These are phyloP conservation scores for Mus caroli DNA, from an alignment of 2,797 vertebrate genomes.

Conservation along the genomic window DNA sequence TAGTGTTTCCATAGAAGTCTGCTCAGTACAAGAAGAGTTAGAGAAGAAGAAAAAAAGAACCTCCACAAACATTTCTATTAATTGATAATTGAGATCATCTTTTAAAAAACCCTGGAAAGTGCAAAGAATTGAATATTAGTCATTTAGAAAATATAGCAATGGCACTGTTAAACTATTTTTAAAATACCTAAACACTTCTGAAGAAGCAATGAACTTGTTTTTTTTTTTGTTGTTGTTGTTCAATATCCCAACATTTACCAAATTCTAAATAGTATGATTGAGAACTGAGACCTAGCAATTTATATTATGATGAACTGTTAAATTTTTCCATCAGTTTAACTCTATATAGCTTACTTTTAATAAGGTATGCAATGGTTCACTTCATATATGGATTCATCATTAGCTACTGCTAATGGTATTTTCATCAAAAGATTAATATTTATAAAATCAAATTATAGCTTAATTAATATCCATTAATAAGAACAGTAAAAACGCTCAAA, in stretches of 20 bases:
- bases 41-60: neutral
- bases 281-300: constrained; percentile 14
- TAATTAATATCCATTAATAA: constrained; percentile 77
- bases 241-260: constrained; percentile 42
- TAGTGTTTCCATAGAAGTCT: neutral
- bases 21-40: neutral
- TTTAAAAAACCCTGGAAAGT: neutral
- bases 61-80: neutral
- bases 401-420: constrained; percentile 73
- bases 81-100: neutral
- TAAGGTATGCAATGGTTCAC: constrained; percentile 66
- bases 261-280: neutral
- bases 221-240: too few species aligned
- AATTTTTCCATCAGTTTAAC: constrained; percentile 65
- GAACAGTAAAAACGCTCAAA: constrained; percentile 35
- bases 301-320: constrained; percentile 63
- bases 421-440: constrained; percentile 77
- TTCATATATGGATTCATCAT: constrained; percentile 75
- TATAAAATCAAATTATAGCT: constrained; percentile 77
- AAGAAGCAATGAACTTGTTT: neutral
- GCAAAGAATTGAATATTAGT: neutral
- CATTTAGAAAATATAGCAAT: neutral
- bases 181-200: neutral
- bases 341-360: constrained; percentile 74
- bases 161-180: neutral